Evolutionary conservation across 2,888 invertebrate genomes (phyloP).

Genomic region (Ceratothoa steindachneri): DNA sequence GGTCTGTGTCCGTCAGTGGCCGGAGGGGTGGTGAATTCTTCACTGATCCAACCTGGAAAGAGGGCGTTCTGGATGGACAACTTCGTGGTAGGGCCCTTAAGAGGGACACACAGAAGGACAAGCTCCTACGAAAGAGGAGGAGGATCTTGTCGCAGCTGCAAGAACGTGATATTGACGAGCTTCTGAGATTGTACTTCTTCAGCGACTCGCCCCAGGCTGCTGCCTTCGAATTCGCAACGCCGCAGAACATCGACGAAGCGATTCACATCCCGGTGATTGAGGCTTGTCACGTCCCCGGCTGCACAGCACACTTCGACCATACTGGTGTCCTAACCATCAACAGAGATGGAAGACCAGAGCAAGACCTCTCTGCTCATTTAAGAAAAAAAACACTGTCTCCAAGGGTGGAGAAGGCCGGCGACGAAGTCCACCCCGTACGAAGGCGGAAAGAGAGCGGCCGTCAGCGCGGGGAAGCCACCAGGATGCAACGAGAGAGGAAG

Average conservation of each 20-base stretch:
- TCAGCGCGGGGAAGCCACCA: background rate
- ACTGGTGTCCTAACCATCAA: no score
- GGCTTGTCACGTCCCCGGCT: background rate
- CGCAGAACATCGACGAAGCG: background rate
- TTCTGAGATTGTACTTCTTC: slow-evolving; percentile 33
- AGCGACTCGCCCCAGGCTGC: background rate
- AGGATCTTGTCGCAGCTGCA: slow-evolving; percentile 27
- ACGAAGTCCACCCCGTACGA: background rate
- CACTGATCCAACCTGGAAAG: background rate
- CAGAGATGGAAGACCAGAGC: no score
- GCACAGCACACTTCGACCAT: no score
- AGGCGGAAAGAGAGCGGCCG: background rate
- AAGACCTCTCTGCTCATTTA: no score
- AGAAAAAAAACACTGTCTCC: no score
- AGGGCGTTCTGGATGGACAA: background rate
- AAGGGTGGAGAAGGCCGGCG: background rate
- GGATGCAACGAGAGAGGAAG: background rate
- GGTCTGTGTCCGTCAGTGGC: background rate
- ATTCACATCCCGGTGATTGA: background rate
- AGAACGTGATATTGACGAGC: slow-evolving; percentile 30
- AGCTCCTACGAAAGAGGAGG: slow-evolving; percentile 19
- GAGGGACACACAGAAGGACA: background rate
- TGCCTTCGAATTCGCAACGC: background rate
- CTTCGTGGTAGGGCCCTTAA: background rate
- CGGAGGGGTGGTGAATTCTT: background rate